Conservation (phyloP, 2,888 invertebrate species). For the Phrixothrix hirtus region DNA sequence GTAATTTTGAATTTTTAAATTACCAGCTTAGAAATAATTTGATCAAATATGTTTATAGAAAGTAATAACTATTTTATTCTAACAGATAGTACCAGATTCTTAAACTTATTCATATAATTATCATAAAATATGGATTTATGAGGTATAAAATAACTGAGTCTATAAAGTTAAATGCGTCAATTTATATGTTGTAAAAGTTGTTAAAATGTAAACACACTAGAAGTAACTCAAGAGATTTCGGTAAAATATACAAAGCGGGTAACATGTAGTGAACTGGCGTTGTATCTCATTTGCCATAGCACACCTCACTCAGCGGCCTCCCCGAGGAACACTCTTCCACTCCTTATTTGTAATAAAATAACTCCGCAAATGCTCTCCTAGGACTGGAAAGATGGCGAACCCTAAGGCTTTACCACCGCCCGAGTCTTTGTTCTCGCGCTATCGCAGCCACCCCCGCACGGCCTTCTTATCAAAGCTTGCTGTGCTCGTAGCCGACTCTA, state of each 20-base stretch:
- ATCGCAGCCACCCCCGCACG: constrained; percentile 33
- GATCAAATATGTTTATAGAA: too few relatives aligned
- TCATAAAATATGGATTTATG: too few relatives aligned
- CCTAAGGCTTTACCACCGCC: constrained; percentile 45
- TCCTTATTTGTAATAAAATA: constrained; percentile 59
- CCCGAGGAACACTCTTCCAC: constrained; percentile 55
- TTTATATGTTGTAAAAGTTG: constrained; percentile 29
- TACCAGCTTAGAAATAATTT: too few relatives aligned
- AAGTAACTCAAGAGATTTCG: constrained; percentile 36
- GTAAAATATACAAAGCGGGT: constrained; percentile 37
- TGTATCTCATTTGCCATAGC: constrained; percentile 55
- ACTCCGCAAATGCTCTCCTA: constrained; percentile 56
- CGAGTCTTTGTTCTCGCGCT: constrained; percentile 44
- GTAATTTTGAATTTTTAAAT: too few relatives aligned
- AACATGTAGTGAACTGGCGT: constrained; percentile 40
- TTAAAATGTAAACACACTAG: constrained; percentile 32
- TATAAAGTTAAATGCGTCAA: constrained; percentile 28
- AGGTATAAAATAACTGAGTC: constrained; percentile 23
- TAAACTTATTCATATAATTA: too few relatives aligned
- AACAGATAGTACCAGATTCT: too few relatives aligned
- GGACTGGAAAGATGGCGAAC: constrained; percentile 54
- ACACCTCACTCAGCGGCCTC: constrained; percentile 53
- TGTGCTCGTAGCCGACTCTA: constrained; percentile 31
- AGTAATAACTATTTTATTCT: too few relatives aligned
- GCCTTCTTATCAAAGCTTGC: constrained; percentile 35